Conservation (phyloP, 2,888 invertebrate genomes). For the Drosophila neonasuta region DNA sequence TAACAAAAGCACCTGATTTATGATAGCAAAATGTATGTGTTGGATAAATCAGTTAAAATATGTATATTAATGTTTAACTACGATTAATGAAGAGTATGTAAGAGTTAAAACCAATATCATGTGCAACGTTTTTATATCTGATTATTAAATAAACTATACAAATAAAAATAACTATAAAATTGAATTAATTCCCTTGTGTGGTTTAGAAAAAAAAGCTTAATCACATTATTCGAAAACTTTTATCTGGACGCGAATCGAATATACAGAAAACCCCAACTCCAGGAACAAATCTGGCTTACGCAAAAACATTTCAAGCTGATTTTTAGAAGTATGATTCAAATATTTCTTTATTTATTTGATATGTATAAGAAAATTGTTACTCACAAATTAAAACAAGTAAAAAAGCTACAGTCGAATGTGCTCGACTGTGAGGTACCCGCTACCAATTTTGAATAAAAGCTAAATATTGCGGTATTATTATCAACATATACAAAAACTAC, state of each 20-base stretch:
- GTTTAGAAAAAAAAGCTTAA: too few relatives aligned
- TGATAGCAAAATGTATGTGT: slow-evolving; percentile 21
- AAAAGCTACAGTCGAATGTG: too few relatives aligned
- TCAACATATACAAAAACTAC: too few relatives aligned
- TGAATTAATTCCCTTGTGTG: neutral
- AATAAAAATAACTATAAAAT: slow-evolving; percentile 16
- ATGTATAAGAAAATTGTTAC: too few relatives aligned
- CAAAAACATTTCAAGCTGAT: too few relatives aligned
- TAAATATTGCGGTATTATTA: too few relatives aligned
- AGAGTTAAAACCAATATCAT: slow-evolving; percentile 25
- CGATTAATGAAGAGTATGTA: slow-evolving; percentile 13
- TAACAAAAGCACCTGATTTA: slow-evolving; percentile 32
- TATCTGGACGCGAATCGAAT: neutral
- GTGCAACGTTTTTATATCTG: slow-evolving; percentile 34
- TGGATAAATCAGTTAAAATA: slow-evolving; percentile 14
- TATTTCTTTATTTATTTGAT: too few relatives aligned
- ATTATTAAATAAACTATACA: slow-evolving; percentile 38
- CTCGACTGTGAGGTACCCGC: too few relatives aligned
- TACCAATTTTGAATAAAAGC: too few relatives aligned
- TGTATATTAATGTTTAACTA: slow-evolving; percentile 10
- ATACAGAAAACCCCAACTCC: neutral
- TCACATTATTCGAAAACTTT: too few relatives aligned
- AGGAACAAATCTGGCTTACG: neutral
- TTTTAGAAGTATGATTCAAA: too few relatives aligned
- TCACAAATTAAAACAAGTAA: too few relatives aligned